These are phyloP conservation scores for Hypotaenidia okinawae DNA, from an alignment of 2,797 vertebrate species.

Conservation along the genomic window DNA sequence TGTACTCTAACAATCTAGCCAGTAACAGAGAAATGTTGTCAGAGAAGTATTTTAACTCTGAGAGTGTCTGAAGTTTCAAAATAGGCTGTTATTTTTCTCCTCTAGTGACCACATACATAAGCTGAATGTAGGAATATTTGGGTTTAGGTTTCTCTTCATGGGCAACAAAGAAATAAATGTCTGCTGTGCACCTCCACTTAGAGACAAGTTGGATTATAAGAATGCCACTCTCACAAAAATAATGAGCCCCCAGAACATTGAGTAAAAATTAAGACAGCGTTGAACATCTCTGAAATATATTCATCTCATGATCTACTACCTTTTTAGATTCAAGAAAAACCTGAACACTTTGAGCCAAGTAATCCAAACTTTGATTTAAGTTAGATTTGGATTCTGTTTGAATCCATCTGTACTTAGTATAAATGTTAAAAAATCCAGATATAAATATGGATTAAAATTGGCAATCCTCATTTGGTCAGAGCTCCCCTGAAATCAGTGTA, in stretches of 20 bases:
- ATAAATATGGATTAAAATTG: not conserved
- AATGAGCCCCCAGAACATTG: not conserved
- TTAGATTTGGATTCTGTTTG: not conserved
- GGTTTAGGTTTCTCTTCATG: not conserved
- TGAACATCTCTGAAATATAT: not conserved
- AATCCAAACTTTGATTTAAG: constrained; percentile 6
- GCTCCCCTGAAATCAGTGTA: not conserved
- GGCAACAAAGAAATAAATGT: not conserved
- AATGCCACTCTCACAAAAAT: not conserved
- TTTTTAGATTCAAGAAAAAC: not conserved
- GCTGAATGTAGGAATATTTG: not conserved
- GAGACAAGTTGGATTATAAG: not conserved
- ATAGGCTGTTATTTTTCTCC: not conserved
- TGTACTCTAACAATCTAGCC: not conserved
- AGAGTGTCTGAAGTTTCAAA: not conserved
- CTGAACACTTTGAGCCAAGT: not conserved
- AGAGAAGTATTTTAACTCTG: not conserved
- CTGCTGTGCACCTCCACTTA: not conserved
- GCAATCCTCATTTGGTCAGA: not conserved
- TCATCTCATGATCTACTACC: not conserved
- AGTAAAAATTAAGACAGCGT: not conserved
- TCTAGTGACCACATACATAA: not conserved
- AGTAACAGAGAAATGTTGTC: not conserved
- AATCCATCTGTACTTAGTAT: constrained; percentile 21
- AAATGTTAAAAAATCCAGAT: not conserved